phyloP scores from a whole-genome alignment of 2,888 invertebrate species.

The Lucinisca nassula region DNA sequence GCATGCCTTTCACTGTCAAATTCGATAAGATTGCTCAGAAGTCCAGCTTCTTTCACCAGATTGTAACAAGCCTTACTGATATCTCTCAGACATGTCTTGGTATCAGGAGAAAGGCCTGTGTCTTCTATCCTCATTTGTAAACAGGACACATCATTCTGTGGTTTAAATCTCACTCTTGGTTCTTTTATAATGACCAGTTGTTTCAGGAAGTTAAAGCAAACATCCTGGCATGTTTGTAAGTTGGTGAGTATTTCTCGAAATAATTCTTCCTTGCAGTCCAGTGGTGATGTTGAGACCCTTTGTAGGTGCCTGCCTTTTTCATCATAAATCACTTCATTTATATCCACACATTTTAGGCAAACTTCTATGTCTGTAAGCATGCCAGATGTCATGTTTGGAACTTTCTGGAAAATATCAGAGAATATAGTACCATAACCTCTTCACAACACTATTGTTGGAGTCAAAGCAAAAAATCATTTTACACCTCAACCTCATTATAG shows the following conservation, averaged over 20 bases:
- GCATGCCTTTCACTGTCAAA: constrained; percentile 55
- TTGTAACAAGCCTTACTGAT: constrained; percentile 49
- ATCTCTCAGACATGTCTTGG: constrained; percentile 52
- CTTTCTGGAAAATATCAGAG: not conserved
- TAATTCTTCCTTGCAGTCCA: constrained; percentile 43
- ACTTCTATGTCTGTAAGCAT: constrained; percentile 43
- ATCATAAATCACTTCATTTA: constrained; percentile 64
- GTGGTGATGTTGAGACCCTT: constrained; percentile 2
- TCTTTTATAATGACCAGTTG: constrained; percentile 55
- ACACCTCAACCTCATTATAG: too few species aligned
- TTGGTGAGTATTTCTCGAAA: constrained; percentile 58
- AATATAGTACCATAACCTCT: too few species aligned
- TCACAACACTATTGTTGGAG: too few species aligned
- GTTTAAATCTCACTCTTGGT: constrained; percentile 61
- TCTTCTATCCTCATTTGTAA: constrained; percentile 54
- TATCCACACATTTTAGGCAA: constrained; percentile 55
- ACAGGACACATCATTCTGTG: constrained; percentile 51
- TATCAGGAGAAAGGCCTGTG: constrained; percentile 37
- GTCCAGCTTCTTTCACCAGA: constrained; percentile 39
- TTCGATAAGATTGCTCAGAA: constrained; percentile 66
- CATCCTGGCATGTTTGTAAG: constrained; percentile 45
- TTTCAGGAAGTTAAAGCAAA: constrained; percentile 47
- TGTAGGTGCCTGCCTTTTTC: constrained; percentile 51
- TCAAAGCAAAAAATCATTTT: too few species aligned
- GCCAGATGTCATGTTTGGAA: not conserved